phyloP scores from a whole-genome alignment of 2,888 invertebrate species.

The Phalera bucephala region DNA sequence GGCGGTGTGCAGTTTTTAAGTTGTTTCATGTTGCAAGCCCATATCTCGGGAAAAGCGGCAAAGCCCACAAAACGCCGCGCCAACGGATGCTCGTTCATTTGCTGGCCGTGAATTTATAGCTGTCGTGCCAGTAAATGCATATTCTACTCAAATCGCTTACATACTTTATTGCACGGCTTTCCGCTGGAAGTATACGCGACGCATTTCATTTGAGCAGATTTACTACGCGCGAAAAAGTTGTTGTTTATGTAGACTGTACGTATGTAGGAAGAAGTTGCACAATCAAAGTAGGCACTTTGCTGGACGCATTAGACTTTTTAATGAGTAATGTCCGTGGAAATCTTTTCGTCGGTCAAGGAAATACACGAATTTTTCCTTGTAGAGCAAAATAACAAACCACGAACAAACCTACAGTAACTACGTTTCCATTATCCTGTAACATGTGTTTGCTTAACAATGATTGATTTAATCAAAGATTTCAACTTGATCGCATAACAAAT shows the following conservation, averaged over 20 bases:
- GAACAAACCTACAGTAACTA: no score
- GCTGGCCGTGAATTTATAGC: slow-evolving; percentile 54
- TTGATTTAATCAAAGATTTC: background rate
- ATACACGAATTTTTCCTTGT: no score
- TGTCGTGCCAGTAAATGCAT: slow-evolving; percentile 61
- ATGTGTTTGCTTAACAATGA: background rate
- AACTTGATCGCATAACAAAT: slow-evolving; percentile 1
- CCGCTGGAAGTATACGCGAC: slow-evolving; percentile 46
- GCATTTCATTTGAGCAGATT: slow-evolving; percentile 39
- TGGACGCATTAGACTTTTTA: no score
- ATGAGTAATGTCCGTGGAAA: no score
- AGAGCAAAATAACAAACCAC: background rate
- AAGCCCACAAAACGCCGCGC: slow-evolving; percentile 46
- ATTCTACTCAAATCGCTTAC: slow-evolving; percentile 59
- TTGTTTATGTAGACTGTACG: slow-evolving; percentile 7
- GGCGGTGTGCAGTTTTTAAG: no score
- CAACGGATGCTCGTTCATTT: slow-evolving; percentile 55
- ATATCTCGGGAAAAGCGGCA: slow-evolving; percentile 40
- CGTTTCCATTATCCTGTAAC: background rate
- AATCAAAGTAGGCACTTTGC: background rate
- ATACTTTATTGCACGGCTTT: slow-evolving; percentile 55
- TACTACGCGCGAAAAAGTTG: slow-evolving; percentile 24
- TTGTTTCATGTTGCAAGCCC: slow-evolving; percentile 27
- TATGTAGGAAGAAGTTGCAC: slow-evolving; percentile 1
- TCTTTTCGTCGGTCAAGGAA: no score